Evolutionary conservation across 1,140 invertebrate species (phyloP), one percentile per base, ranked within the genome.

Genomic region (Charaxes varanes): DNA sequence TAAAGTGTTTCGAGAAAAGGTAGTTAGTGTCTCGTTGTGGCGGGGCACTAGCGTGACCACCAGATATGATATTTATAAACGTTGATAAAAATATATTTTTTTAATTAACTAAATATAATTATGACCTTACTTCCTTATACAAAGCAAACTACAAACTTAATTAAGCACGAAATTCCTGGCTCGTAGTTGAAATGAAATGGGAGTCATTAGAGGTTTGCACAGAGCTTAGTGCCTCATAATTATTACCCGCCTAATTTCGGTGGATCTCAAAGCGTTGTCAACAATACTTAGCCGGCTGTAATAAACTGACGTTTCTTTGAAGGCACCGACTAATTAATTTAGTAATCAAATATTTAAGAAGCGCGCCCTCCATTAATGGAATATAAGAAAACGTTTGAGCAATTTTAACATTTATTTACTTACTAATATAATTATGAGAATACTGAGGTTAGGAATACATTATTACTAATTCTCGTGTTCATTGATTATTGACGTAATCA

Each of bases 191-290:
- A 44, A 46, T 44, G 41, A 48, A 53, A 53, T 44, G 45, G 41
- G 35, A 53, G 44, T 46, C 49, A 42, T 52, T 52, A 52, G 38
- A 30, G 44, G 41, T 45, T 53, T 43, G 36, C 40, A 33, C 21
- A 40, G 43, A 43, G 42, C 49, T 44, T 51, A 51, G 48, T 38
- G 23, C 33, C 35, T 51, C 41, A 45, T 45, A 51, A 51, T 52
- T 41, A 45, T 44, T 32, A 52, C 33, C 19, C 12, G 35, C n/a
- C 31, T 38, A 45, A 43, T 53, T 53, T 47, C 47, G 37, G 35
- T 15, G 46, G 26, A 48, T 47, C n/a, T 41, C 34, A 44, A 43
- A 51, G 32, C 37, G 19, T 32, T 45, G 33, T 53, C 40, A 47
- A 48, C 49, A 42, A 34, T 36, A 36, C 50, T 48, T 48, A 40